Evolutionary conservation across 2,113 vertebrate genomes (phyloP).

Genomic region (Psittacula cyanocephala): DNA sequence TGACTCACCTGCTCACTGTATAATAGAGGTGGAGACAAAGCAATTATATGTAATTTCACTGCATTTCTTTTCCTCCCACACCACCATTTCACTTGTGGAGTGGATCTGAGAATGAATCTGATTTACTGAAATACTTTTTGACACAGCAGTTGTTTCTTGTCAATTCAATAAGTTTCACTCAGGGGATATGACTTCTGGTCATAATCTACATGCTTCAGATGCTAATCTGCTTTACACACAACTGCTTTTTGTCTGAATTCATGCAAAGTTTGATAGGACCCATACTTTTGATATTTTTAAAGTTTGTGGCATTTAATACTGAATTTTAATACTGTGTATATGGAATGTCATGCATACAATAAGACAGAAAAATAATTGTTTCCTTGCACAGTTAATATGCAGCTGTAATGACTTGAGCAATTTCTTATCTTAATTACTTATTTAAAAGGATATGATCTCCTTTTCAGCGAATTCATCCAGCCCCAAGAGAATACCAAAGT

Average conservation of each 20-base stretch:
- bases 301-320: not conserved
- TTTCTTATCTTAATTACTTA: not conserved
- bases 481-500: not conserved
- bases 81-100: too few species aligned
- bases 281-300: not conserved
- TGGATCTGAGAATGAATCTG: constrained; percentile 33
- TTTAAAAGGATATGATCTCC: not conserved
- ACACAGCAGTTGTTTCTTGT: constrained; percentile 74
- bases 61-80: too few species aligned
- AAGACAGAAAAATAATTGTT: not conserved
- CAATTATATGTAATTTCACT: too few species aligned
- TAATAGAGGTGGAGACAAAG: too few species aligned
- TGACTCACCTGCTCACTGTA: too few species aligned
- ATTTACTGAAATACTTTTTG: constrained; percentile 72
- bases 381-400: not conserved
- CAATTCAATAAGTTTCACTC: constrained; percentile 70
- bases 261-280: not conserved
- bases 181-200: constrained; percentile 67
- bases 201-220: constrained; percentile 63
- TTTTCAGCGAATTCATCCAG: not conserved
- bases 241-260: constrained; percentile 25
- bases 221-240: constrained; percentile 65
- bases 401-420: not conserved
- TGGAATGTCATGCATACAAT: not conserved
- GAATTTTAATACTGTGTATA: not conserved